phyloP scores from a whole-genome alignment of 2,113 vertebrate genomes.

The Phaethornis superciliosus region DNA sequence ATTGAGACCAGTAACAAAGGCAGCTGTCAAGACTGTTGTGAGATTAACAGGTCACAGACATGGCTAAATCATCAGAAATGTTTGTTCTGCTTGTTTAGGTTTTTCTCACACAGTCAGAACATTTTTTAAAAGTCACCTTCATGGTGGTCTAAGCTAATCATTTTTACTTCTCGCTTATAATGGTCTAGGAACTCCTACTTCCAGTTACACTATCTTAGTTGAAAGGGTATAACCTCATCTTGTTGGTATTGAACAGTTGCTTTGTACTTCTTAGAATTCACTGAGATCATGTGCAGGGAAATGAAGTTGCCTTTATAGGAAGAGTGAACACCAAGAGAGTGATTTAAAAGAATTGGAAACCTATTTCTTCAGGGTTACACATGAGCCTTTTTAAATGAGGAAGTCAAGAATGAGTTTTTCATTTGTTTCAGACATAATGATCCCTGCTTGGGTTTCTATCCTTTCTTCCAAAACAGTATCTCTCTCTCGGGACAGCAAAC shows the following conservation, averaged over 20 bases:
- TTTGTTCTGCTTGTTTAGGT: not conserved
- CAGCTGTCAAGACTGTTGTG: not conserved
- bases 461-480: not conserved
- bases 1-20: not conserved
- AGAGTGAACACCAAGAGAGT: not conserved
- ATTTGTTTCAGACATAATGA: not conserved
- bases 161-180: slow-evolving; percentile 20
- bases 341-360: slow-evolving; percentile 6
- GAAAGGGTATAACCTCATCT: not conserved
- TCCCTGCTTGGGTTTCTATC: not conserved
- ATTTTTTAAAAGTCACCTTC: slow-evolving; percentile 11
- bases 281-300: not conserved
- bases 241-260: not conserved
- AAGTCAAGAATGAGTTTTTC: not conserved
- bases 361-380: not conserved
- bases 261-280: slow-evolving; percentile 8
- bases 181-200: not conserved
- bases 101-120: not conserved
- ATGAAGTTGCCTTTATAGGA: not conserved
- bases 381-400: not conserved
- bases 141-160: not conserved
- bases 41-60: not conserved
- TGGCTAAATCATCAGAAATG: not conserved
- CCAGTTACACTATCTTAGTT: not conserved
- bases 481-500: not conserved